phyloP scores from a whole-genome alignment of 2,888 invertebrate species.

The Tachina lurida region DNA sequence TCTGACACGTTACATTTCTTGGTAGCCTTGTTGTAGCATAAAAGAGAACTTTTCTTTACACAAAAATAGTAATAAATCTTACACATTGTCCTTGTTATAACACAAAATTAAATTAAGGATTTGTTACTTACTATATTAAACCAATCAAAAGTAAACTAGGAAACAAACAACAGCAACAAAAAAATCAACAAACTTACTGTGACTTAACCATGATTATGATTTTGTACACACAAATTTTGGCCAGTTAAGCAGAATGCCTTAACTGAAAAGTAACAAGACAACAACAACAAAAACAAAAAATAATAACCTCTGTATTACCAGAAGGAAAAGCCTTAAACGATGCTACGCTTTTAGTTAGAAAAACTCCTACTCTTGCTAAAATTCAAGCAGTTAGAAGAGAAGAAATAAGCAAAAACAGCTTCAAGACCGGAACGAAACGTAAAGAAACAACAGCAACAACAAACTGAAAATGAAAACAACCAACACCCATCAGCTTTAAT shows the following conservation, averaged over 20 bases:
- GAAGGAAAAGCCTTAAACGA: conserved; percentile 46
- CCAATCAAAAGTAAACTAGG: conserved; percentile 58
- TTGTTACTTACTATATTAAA: conserved; percentile 53
- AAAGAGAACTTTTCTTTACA: neutral
- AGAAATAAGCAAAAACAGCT: conserved; percentile 20
- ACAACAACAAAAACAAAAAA: conserved; percentile 5
- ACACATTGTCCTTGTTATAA: conserved; percentile 39
- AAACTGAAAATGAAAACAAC: conserved; percentile 64
- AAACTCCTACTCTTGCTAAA: neutral
- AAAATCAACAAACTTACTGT: conserved; percentile 31
- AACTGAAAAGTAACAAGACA: neutral
- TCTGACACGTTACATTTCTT: conserved; percentile 2
- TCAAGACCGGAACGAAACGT: conserved; percentile 65
- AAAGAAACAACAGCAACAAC: conserved; percentile 31
- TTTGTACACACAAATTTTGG: conserved; percentile 55
- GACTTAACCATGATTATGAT: conserved; percentile 67
- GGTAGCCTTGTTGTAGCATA: neutral
- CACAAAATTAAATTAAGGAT: conserved; percentile 60
- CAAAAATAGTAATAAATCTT: conserved; percentile 33
- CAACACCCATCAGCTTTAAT: conserved; percentile 72
- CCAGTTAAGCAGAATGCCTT: conserved; percentile 45
- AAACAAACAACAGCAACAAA: neutral
- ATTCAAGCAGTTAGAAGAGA: conserved; percentile 12
- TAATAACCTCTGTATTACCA: conserved; percentile 7
- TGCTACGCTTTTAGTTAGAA: conserved; percentile 20